Base-by-base conservation (phyloP, 2,113 vertebrate species). In the Crypturellus undulatus region DNA sequence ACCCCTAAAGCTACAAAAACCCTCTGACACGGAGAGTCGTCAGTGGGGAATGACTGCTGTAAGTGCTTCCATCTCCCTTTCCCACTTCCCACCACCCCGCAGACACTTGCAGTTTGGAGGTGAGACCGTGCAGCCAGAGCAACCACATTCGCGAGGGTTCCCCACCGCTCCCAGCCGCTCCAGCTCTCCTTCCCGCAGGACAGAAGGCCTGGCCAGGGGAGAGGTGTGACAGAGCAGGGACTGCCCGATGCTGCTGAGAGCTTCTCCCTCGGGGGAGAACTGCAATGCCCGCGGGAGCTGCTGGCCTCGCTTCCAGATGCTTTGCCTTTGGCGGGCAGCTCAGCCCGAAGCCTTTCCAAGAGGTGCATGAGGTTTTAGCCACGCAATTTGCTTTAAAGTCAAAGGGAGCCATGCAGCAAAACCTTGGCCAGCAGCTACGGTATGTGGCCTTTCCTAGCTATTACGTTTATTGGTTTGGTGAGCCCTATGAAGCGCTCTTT, bases 361-460 rank as follows among this genome's bases (percentile, higher is more conserved):
- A 93, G 79, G 73, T 90, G 77, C 58, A 58, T 87, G 76, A 79
- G 83, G 65, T 92, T 93, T 94, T 5, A 93, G 77, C 80, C 4
- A 0, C 85, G 89, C 26, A 69, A 54, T 94, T 94, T 79, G 4
- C 83, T 96, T 88, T 81, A 22, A 90, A 92, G 88, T 84, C 77
- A 30, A 5, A 70, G 38, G 34, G 51, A 89, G 54, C 34, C 77
- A 87, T 1, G 4, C 58, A 82, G 81, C 81, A 58, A 81, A 83
- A 28, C 56, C 40, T 75, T 68, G 84, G 85, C 96, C 72, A 10
- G 68, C 63, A 83, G 56, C 64, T 85, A 77, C 0, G 1, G 54
- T 73, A 32, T 26, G 49, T 38, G 72, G 60, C 80, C 75, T 88
- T 91, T 59, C 84, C 19, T 22, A 71, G 16, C 63, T 68, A 79